Evolutionary conservation across 2,888 invertebrate species (phyloP), one percentile per base, ranked within the genome.

Genomic region (Germaria angustata): DNA sequence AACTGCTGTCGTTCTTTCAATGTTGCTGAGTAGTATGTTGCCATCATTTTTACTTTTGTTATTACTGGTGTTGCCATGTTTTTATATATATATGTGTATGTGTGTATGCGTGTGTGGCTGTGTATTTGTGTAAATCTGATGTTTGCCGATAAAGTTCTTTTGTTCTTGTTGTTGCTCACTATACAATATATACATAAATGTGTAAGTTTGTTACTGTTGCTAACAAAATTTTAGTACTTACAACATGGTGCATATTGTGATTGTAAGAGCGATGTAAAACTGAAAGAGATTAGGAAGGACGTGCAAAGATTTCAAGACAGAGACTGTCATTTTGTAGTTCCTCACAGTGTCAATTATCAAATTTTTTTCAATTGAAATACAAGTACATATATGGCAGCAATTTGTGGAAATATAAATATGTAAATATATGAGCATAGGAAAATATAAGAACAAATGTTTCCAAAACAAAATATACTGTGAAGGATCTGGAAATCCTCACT

Each of bases 1-100:
- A 84, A 84, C 84, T 85, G 84, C 71, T 82, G 82, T 82, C 61
- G 79, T 59, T 59, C 44, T 20, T 63, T 69, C 53, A 72, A 72
- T 79, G 71, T 72, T 79, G 49, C 57, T 65, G 57, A 55, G 41
- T 79, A 53, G 68, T 77, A 72, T 41, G 55, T 79, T 71, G 78
- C 36, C 65, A 49, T 69, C 22, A 55, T 63, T 46, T 39, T 61
- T 63, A 49, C 49, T 28, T 15, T 36, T 79, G 39, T 55, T 69
- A 34, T 51, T 77, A 20, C 28, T n/a, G n/a, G n/a, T 28, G 6
- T 28, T 28, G 28, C 28, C 6, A 11, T 41, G 51, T 65, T 63
- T n/a, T 49, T 53, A 8, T 51, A 36, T 57, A 51, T 11, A 15
- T 28, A 22, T 53, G 53, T 46, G 65, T 51, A 32, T 28, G 51